Evolutionary conservation across 2,888 invertebrate genomes (phyloP).

Genomic region (Petrolisthes cinctipes): DNA sequence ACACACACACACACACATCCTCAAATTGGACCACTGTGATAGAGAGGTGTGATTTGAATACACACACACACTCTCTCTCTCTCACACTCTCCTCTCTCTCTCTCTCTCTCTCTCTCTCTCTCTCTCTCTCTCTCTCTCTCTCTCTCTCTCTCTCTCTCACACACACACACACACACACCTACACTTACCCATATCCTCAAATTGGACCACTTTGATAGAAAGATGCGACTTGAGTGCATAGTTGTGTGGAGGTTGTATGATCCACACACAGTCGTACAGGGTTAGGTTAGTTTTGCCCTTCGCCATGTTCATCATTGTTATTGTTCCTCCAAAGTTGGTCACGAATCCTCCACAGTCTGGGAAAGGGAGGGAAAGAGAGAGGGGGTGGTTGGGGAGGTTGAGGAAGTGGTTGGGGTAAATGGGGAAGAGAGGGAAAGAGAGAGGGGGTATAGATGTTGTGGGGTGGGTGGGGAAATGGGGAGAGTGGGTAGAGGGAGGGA

Average conservation of each 20-base stretch:
- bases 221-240: slow-evolving; percentile 78
- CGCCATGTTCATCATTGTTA: slow-evolving; percentile 82
- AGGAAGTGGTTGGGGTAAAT: background rate
- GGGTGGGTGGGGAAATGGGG: background rate
- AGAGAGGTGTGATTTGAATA: too few relatives aligned
- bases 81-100: background rate
- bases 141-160: background rate
- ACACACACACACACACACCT: background rate
- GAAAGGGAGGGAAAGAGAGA: too few relatives aligned
- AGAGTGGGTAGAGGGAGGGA: background rate
- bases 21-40: too few relatives aligned
- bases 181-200: slow-evolving; percentile 74
- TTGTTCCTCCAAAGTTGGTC: slow-evolving; percentile 79
- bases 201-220: slow-evolving; percentile 75
- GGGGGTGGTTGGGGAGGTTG: background rate
- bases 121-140: background rate
- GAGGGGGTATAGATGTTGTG: background rate
- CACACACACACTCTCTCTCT: background rate
- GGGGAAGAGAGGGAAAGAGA: background rate
- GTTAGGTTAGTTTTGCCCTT: slow-evolving; percentile 73
- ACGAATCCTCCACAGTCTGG: slow-evolving; percentile 80
- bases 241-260: slow-evolving; percentile 77
- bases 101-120: background rate
- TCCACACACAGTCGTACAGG: slow-evolving; percentile 80
- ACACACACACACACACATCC: background rate